Base-by-base conservation (phyloP, 2,113 vertebrate species). In the Paralichthys olivaceus region DNA sequence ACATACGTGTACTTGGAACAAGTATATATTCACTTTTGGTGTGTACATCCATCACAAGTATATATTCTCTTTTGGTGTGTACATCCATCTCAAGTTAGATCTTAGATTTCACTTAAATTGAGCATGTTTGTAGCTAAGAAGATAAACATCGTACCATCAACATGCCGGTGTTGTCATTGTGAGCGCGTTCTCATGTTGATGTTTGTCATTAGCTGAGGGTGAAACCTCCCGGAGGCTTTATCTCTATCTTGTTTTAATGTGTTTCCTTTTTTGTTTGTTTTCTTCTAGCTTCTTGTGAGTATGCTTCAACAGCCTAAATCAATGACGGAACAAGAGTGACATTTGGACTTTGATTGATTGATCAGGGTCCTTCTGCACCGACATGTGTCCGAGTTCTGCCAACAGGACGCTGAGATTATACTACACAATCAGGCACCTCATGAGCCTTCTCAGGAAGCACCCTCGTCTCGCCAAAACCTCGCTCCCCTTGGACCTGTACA, bases 351-450 rank as follows among this genome's bases (percentile, higher is more conserved):
- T 65, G 55, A 63, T 14, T 23, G 54, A 68, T 14, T 32, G 37
- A 40, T 47, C 28, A 47, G 87, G 85, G 80, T 53, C 76, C 68
- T 45, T 89, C 86, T 69, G 63, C 72, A 72, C 62, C 56, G 77
- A 66, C 75, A 64, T 81, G 32, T 92, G 79, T 71, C 79, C 56
- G 56, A 43, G 57, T 67, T 75, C 56, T 49, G 56, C 76, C 23
- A 84, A 83, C 12, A 87, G 56, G 67, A 88, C 68, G 5, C 74
- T 85, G 20, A 82, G 55, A 26, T 84, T 67, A 0, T 84, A 70
- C 69, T 90, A 72, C 76, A 92, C 83, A 56, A 78, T 88, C 14
- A 92, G 77, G 57, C 83, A 88, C 57, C 72, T 91, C 2, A 72
- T 90, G 9, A 84, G 73, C 54, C 62, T 86, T 53, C 71, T 90